Evolutionary conservation across 1,140 invertebrate species (phyloP), one percentile per base, ranked within the genome.

Genomic region (Wiebesia pumilae): DNA sequence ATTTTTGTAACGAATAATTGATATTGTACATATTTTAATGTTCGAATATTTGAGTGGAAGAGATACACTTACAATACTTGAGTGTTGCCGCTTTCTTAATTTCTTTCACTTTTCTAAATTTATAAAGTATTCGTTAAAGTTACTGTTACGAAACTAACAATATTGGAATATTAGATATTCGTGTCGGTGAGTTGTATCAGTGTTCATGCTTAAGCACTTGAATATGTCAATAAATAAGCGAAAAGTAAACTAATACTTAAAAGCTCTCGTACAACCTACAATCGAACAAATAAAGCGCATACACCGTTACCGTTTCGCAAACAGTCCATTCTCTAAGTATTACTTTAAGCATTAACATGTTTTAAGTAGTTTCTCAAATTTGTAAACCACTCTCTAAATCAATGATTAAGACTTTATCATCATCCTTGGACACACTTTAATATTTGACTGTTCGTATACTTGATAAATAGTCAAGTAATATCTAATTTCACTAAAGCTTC

Each of bases 101-200:
- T 84, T 85, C 83, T 85, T 85, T 77, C 83, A 85, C 40, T 78
- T 78, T 85, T 80, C 27, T 6, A 78, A 84, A 83, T 75, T 75
- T 58, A 58, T 75, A 82, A 71, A 71, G 27, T 54, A 58, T 38
- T 75, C 71, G 10, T 35, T 40, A 62, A 75, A 35, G 14, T 82
- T 47, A n/a, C 6, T 51, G 43, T 78, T 51, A 51, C 58, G 24
- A 62, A 27, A 62, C 58, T 62, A 27, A 51, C 47, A 43, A 58
- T 65, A 27, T 62, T 65, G 33, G 71, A 12, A 54, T 83, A 75
- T 73, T 24, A 75, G 75, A 83, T 83, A 83, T 58, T 83, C 65
- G 67, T 54, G 43, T 35, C 81, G 81, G 33, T 33, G 30, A 58
- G 1, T 75, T 30, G 0, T 54, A 47, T 54, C 81, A 54, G 67